Evolutionary conservation across 2,797 vertebrate species (phyloP), one percentile per base, ranked within the genome.

Genomic region (Cygnus olor): DNA sequence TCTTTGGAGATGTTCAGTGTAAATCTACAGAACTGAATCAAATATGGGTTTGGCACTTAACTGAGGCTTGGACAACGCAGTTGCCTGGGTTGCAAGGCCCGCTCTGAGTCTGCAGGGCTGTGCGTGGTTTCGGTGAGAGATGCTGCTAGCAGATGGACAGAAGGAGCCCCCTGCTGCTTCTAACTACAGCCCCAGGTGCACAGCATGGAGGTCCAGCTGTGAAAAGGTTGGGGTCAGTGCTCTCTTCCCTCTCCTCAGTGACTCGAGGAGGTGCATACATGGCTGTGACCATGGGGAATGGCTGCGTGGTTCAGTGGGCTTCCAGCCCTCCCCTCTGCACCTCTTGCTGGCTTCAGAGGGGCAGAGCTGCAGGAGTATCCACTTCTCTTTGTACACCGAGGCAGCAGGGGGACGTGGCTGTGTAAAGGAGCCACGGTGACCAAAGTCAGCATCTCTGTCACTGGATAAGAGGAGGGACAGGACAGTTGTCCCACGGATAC

Each of bases 251-350:
- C 1, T 56, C 20, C 24, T 24, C 21, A 53, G 49, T 72, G 71
- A 14, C n/a, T 73, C 0, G 0, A 54, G 27, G 25, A 78, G 53
- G 16, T 80, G 0, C 44, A 25, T 0, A 0, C 25, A 12, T 47
- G 20, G 10, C 16, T 69, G 30, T 60, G 51, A 60, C 64, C 82
- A 51, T 28, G 18, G 32, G n/a, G 8, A 71, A 22, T 44, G 17
- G 10, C 16, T 0, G 0, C 22, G 24, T 47, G 20, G 10, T 14
- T 87, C 66, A 34, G 14, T 10, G 8, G 27, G 21, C 21, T 76
- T 34, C 66, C 73, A 69, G 51, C 28, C 14, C 47, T 56, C 30
- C 73, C 38, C 24, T 56, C 69, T 53, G 69, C 47, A 45, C 9
- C 9, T 38, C n/a, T 1, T 36, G 44, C 44, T 81, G 66, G 28